Percentiles rank a stretch among this genome's conserved stretches.
phyloP scores from a whole-genome alignment of 2,113 vertebrate genomes.

The Elachura formosa region DNA sequence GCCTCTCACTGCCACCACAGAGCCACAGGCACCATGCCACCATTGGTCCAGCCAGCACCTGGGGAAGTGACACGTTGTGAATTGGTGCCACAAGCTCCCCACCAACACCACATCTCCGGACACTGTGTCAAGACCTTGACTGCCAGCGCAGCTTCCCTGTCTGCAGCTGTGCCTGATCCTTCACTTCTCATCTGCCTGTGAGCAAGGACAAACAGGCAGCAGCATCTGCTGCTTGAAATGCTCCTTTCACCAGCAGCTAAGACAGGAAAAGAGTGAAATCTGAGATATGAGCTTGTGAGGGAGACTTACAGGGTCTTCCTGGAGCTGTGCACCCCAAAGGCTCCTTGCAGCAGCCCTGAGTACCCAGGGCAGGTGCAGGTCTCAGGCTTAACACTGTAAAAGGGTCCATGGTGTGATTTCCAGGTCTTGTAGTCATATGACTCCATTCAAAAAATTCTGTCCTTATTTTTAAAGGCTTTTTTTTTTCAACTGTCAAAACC shows the following conservation, averaged over 20 bases:
- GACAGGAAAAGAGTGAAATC: fast-evolving
- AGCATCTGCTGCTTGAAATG: neutral
- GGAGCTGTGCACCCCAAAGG: neutral
- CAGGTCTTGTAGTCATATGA: neutral
- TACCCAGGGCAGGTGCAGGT: neutral
- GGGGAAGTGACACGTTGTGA: neutral
- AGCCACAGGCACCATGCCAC: too few relatives aligned
- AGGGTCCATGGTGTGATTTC: neutral
- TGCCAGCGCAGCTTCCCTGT: fast-evolving
- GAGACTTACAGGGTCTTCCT: neutral
- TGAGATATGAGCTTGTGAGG: neutral
- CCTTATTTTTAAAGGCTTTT: fast-evolving
- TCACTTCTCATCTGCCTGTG: neutral
- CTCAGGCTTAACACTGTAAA: neutral
- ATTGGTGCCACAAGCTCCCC: neutral
- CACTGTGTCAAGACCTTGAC: fast-evolving
- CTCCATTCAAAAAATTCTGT: neutral
- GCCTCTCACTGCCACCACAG: neutral
- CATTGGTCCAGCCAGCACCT: fast-evolving
- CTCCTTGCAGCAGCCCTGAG: neutral
- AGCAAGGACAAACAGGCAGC: neutral
- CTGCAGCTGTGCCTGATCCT: neutral
- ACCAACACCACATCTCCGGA: neutral
- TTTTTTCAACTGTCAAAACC: neutral
- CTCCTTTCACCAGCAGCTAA: neutral